phyloP scores from a whole-genome alignment of 2,113 vertebrate species.

The Archilochus colubris region DNA sequence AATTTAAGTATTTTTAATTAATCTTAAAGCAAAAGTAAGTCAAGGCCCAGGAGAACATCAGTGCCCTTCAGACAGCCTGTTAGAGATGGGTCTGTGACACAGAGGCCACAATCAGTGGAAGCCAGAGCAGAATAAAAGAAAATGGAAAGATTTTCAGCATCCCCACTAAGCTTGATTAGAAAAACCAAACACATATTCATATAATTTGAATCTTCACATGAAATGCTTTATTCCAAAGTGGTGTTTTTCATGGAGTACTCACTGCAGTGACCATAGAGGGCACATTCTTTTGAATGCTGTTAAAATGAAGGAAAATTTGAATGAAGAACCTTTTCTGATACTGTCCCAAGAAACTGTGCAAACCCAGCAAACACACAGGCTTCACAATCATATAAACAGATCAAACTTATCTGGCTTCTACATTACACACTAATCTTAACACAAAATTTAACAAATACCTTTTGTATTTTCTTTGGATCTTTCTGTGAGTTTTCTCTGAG shows the following conservation, averaged over 20 bases:
- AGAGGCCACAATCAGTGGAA: not conserved
- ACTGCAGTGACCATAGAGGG: not conserved
- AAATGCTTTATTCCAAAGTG: not conserved
- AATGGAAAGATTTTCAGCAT: not conserved
- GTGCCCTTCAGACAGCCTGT: not conserved
- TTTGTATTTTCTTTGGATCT: constrained; percentile 81
- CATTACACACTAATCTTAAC: not conserved
- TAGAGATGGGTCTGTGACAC: not conserved
- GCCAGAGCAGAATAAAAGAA: not conserved
- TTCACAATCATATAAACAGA: not conserved
- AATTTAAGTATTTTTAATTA: not conserved
- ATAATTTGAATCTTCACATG: not conserved
- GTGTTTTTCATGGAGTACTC: not conserved
- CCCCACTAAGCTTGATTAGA: not conserved
- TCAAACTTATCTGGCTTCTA: not conserved
- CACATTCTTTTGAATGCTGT: not conserved
- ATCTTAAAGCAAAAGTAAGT: not conserved
- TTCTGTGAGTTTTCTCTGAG: constrained; percentile 79
- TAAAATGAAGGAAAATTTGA: not conserved
- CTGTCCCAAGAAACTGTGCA: not conserved
- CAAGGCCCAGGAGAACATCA: not conserved
- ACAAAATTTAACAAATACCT: constrained; percentile 77
- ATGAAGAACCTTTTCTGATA: not conserved
- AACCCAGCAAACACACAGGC: not conserved
- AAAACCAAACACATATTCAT: not conserved